Evolutionary conservation across 2,113 vertebrate species (phyloP), one percentile per base, ranked within the genome.

Genomic region (Ctenodactylus gundi): DNA sequence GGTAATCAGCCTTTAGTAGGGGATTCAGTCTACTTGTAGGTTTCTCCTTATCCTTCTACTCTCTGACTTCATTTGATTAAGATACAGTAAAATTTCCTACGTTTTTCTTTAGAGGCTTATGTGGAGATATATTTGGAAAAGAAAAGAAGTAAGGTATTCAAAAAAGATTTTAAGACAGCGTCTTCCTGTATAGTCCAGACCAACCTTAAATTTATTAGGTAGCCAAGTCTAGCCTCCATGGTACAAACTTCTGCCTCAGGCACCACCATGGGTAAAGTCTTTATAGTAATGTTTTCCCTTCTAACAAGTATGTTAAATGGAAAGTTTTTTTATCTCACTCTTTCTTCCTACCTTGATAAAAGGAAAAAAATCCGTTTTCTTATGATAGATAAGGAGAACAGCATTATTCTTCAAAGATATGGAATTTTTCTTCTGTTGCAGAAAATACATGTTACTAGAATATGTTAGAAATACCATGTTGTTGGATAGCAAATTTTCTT

Each of bases 331-430:
- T 70, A 36, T 73, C 25, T 78, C 81, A 51, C 60, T 94, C 53
- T 82, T 96, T 41, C 82, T 93, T 86, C 34, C 49, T 83, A 73
- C 18, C n/a, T 60, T 67, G 25, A 64, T 85, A 82, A 91, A 82
- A 82, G 36, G 80, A 92, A 60, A 62, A 84, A 96, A 73, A 70
- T 75, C 20, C 21, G 6, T 68, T 84, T 75, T 27, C 5, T 41
- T 70, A 49, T 20, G 4, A 44, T 88, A 84, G 23, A 3, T 85
- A 91, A 90, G 12, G 58, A 68, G n/a, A 83, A 92, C 18, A 81
- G 23, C 0, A 58, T n/a, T 75, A 44, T 75, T 81, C 81, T 93
- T 91, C 53, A 81, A 78, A 94, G 44, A 53, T 51, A 3, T 27
- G 25, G 34, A 8, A 36, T 78, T 91, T 34, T 10, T 60, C 49